Conservation (phyloP, 2,888 invertebrate genomes). For the Abrostola tripartita region DNA sequence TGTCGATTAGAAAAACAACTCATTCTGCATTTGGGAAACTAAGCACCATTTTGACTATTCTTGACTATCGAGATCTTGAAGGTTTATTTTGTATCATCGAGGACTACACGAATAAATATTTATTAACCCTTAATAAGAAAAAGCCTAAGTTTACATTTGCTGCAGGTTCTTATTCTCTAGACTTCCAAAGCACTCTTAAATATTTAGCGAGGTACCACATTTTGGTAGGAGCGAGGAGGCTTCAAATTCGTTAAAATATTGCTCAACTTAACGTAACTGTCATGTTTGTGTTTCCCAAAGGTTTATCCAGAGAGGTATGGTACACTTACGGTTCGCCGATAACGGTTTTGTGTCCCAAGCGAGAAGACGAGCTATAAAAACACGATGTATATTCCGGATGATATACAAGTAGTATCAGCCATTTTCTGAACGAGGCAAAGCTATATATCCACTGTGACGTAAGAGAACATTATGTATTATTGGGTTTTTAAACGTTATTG, state of each 20-base stretch:
- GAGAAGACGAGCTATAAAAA: constrained; percentile 2
- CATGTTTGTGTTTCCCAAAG: constrained; percentile 6
- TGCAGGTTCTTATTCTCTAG: not conserved
- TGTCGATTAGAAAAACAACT: no score
- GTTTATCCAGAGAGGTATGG: constrained; percentile 3
- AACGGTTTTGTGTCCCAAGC: constrained; percentile 3
- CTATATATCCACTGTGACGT: not conserved
- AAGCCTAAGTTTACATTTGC: no score
- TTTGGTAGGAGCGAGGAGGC: not conserved
- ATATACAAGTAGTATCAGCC: not conserved
- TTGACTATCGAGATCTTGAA: no score
- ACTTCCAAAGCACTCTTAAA: not conserved
- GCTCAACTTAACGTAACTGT: constrained; percentile 3
- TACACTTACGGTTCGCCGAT: constrained; percentile 3
- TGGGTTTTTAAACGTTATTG: not conserved
- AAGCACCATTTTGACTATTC: no score
- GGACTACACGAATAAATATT: no score
- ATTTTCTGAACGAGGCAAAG: not conserved
- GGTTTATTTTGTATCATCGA: no score
- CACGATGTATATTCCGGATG: not conserved
- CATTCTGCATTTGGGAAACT: no score
- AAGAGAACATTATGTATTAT: not conserved
- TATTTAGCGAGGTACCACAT: not conserved
- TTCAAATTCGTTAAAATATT: constrained; percentile 1
- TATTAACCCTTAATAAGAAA: no score